Evolutionary conservation across 2,113 vertebrate species (phyloP), one percentile per base, ranked within the genome.

Genomic region (Lophius piscatorius): DNA sequence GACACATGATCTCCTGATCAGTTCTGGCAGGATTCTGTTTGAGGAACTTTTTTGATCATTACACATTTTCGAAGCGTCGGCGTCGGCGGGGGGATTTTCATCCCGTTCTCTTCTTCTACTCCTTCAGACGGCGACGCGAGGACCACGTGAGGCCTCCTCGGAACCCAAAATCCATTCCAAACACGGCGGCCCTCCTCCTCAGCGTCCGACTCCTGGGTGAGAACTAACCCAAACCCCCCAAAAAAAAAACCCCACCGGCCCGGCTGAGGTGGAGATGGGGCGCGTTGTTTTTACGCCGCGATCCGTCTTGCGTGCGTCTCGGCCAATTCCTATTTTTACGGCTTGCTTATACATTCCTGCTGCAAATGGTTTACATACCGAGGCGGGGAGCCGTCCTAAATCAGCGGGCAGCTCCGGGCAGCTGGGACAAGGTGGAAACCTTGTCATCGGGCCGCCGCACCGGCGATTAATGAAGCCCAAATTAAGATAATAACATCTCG

Each of bases 341-440:
- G 91, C 89, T 94, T 96, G 94, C 94, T 96, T 96, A 95, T 92
- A 89, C 94, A 95, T 94, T 95, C 94, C 92, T 94, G 87, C 90
- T 52, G 74, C 81, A 93, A 90, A 93, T 81, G 92, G 94, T 96
- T 95, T 96, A 96, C 94, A 95, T 95, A 94, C 94, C 93, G 87
- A 78, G 81, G 82, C 89, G 56, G 81, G 92, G 91, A 92, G 81
- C 85, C 83, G 91, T 93, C 92, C 92, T 97, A 97, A 96, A 96
- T 96, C 94, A 97, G 94, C 92, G 91, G 92, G 89, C 73, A 89
- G 89, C 91, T 94, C 90, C 72, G 62, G 81, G 90, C 92, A 90
- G 93, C 91, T 93, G 91, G 91, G 87, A 88, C 92, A 74, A 89
- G 92, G 91, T 93, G 91, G 91, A 89, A 92, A 76, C 76, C 89